These are phyloP conservation scores for Magallana gigas DNA, from an alignment of 1,140 invertebrate species.

Conservation along the genomic window DNA sequence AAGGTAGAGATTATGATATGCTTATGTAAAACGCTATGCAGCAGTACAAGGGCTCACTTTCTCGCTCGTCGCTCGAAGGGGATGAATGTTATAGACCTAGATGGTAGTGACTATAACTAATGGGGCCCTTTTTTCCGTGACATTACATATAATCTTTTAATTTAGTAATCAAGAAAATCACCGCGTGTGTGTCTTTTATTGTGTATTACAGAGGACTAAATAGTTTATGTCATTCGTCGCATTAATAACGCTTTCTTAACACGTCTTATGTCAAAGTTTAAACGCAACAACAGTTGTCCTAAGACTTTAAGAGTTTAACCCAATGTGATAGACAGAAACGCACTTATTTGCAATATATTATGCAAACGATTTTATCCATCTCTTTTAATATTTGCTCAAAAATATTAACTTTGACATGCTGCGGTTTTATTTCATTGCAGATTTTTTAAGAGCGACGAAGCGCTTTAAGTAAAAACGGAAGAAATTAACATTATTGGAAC, in stretches of 20 bases:
- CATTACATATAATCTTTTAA: constrained; percentile 37
- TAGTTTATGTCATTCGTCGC: constrained; percentile 13
- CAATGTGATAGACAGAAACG: constrained; percentile 20
- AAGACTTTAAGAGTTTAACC: background rate
- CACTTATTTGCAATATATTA: constrained; percentile 16
- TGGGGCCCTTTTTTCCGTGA: background rate
- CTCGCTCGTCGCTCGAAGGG: background rate
- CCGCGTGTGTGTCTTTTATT: background rate
- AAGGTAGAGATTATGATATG: constrained; percentile 12
- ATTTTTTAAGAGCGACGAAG: background rate
- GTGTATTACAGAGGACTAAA: constrained; percentile 10
- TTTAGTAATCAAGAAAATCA: constrained; percentile 19
- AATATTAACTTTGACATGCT: constrained; percentile 21
- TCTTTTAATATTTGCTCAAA: background rate
- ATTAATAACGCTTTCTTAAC: constrained; percentile 21
- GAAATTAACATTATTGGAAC: constrained; percentile 30
- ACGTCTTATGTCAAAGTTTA: background rate
- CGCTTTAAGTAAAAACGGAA: constrained; percentile 22
- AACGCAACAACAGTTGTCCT: background rate
- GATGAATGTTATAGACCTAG: background rate
- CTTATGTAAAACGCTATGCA: background rate
- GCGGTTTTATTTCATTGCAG: constrained; percentile 13
- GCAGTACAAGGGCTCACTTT: background rate
- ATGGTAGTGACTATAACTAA: background rate
- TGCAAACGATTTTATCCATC: constrained; percentile 2